A percentile compares a stretch with the other conserved stretches of the same genome.
phyloP scores from a whole-genome alignment of 1,140 invertebrate genomes.

The Tribolium castaneum region DNA sequence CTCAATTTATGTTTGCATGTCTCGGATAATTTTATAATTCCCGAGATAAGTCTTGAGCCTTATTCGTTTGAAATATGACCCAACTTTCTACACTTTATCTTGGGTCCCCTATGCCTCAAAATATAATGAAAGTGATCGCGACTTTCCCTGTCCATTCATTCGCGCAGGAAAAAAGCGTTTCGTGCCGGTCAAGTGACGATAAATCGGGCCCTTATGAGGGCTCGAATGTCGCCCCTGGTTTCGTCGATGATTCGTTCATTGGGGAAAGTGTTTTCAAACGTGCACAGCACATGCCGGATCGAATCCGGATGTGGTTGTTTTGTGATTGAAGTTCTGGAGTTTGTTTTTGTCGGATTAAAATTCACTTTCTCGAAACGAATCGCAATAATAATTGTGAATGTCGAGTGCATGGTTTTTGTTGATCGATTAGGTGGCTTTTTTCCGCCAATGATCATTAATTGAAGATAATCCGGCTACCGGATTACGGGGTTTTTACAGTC shows the following conservation, averaged over 20 bases:
- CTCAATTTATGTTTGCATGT: background rate
- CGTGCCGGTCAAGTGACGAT: background rate
- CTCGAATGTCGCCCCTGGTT: background rate
- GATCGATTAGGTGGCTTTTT: background rate
- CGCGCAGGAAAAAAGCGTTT: background rate
- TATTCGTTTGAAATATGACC: background rate
- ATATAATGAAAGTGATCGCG: conserved; percentile 5
- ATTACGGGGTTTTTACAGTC: background rate
- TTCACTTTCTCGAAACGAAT: background rate
- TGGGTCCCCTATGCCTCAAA: background rate
- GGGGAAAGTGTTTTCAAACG: conserved; percentile 1
- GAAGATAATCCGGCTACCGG: background rate
- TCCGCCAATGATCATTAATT: background rate
- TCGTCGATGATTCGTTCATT: background rate
- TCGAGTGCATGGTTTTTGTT: background rate
- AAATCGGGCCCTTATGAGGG: background rate
- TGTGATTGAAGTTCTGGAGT: background rate
- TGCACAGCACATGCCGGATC: conserved; percentile 10
- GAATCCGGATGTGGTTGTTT: conserved; percentile 25
- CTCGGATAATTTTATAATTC: background rate
- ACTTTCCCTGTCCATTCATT: background rate
- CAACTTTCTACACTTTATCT: background rate
- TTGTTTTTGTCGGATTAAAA: background rate
- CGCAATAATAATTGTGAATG: no score
- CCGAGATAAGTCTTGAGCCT: background rate